Evolutionary conservation across 1,140 invertebrate genomes (phyloP).

Genomic region (Bombyx mandarina): DNA sequence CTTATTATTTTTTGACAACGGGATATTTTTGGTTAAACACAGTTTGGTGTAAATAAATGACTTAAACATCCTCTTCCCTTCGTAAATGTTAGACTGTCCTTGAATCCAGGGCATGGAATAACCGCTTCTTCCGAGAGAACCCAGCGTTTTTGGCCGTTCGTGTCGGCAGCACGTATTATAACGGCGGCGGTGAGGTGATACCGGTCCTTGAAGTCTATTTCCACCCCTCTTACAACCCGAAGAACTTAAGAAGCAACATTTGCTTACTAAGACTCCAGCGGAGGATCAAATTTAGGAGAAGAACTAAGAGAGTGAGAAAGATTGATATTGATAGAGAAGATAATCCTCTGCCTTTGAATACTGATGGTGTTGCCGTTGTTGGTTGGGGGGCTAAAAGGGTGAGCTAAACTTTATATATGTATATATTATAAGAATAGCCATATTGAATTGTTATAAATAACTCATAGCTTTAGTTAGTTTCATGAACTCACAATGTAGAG

Average conservation of each 20-base stretch:
- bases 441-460: too few species aligned
- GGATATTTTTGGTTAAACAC: too few species aligned
- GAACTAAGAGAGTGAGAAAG: conserved; percentile 32
- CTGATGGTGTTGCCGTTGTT: conserved; percentile 38
- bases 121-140: conserved; percentile 53
- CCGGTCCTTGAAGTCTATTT: conserved; percentile 42
- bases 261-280: conserved; percentile 17
- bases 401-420: conserved; percentile 7
- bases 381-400: conserved; percentile 53
- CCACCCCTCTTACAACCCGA: conserved; percentile 40
- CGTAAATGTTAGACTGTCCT: too few species aligned
- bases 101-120: conserved; percentile 41
- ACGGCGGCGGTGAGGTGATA: conserved; percentile 37
- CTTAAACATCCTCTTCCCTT: too few species aligned
- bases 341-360: conserved; percentile 21
- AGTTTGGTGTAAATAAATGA: too few species aligned
- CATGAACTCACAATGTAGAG: too few species aligned
- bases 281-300: conserved; percentile 22
- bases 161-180: conserved; percentile 40
- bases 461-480: too few species aligned
- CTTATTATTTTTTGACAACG: too few species aligned
- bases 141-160: conserved; percentile 44
- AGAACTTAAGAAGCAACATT: conserved; percentile 38
- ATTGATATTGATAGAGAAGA: conserved; percentile 38
- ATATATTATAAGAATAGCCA: too few species aligned